These are phyloP conservation scores for Drosophila asahinai DNA, from an alignment of 1,140 invertebrate genomes.

Conservation along the genomic window DNA sequence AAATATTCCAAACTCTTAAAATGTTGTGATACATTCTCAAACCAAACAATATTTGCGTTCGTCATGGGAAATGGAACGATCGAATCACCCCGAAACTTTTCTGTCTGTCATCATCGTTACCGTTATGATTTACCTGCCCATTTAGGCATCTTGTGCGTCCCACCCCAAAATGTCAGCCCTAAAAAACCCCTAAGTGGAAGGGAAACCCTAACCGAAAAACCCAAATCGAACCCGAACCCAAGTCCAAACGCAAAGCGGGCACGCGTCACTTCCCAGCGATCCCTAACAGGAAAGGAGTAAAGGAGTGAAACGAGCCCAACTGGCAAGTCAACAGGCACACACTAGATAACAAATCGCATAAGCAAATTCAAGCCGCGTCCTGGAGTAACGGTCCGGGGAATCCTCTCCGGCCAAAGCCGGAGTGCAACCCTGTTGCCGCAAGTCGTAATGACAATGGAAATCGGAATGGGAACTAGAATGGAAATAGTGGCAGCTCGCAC, in stretches of 20 bases:
- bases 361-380: constrained; percentile 48
- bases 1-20: not conserved
- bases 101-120: constrained; percentile 36
- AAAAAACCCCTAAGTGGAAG: constrained; percentile 5
- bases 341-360: constrained; percentile 65
- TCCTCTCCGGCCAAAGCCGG: not conserved
- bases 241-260: constrained; percentile 24
- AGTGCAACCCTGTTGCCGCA: constrained; percentile 62
- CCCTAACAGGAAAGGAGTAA: constrained; percentile 17
- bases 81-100: not conserved
- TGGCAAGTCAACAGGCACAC: constrained; percentile 74
- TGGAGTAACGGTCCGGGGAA: not conserved
- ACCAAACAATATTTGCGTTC: constrained; percentile 1
- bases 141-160: constrained; percentile 23
- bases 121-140: constrained; percentile 44
- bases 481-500: constrained; percentile 12
- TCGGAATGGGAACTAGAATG: constrained; percentile 2
- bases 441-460: constrained; percentile 6
- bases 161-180: constrained; percentile 1
- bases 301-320: constrained; percentile 38
- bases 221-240: constrained; percentile 7
- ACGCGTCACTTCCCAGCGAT: constrained; percentile 47
- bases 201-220: constrained; percentile 6
- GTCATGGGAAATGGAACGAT: constrained; percentile 14
- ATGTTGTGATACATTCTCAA: not conserved